Evolutionary conservation across 2,797 vertebrate genomes (phyloP).

Genomic region (Austrolebias charrua): DNA sequence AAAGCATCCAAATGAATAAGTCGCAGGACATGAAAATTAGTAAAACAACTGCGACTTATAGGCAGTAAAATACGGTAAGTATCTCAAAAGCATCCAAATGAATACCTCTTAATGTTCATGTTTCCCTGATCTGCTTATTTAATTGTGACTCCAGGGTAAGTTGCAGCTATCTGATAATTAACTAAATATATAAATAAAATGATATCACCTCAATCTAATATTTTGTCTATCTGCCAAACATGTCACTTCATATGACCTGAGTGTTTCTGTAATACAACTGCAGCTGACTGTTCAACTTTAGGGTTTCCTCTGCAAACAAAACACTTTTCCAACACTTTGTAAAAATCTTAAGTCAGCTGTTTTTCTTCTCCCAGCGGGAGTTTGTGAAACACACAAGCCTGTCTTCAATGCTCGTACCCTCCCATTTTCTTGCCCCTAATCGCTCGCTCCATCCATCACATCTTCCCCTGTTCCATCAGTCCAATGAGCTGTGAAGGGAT

Average conservation of each 20-base stretch:
- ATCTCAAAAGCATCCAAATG: no score
- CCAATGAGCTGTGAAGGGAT: slow-evolving; percentile 44
- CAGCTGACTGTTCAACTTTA: slow-evolving; percentile 9
- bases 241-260: slow-evolving; percentile 1
- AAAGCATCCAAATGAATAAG: no score
- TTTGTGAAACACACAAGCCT: slow-evolving; percentile 26
- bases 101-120: no score
- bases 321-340: slow-evolving; percentile 11
- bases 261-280: slow-evolving; percentile 5
- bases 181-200: background rate
- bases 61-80: no score
- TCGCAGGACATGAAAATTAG: no score
- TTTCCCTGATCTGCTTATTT: no score
- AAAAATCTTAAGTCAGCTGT: slow-evolving; percentile 32
- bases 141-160: background rate
- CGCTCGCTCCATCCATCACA: slow-evolving; percentile 54
- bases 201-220: background rate
- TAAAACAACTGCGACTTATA: no score
- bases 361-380: slow-evolving; percentile 16
- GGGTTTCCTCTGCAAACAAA: slow-evolving; percentile 18
- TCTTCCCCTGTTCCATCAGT: slow-evolving; percentile 37
- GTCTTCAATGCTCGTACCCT: slow-evolving; percentile 1
- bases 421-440: slow-evolving; percentile 22
- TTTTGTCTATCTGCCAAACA: slow-evolving; percentile 2
- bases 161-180: background rate